Base-by-base conservation (phyloP, 2,797 vertebrate genomes). In the Cetoscarus ocellatus region DNA sequence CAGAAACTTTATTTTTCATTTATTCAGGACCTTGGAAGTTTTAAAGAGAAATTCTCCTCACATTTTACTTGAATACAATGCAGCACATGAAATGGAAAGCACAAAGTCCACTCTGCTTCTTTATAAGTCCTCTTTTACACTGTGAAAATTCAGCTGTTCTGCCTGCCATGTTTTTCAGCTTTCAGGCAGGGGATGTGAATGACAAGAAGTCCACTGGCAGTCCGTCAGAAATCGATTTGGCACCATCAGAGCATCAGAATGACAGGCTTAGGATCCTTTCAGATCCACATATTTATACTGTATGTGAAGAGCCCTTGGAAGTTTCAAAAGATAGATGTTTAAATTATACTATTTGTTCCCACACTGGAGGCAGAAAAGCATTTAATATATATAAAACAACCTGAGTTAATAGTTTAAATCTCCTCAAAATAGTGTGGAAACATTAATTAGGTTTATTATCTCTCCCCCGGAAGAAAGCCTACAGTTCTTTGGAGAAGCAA, bases 211-310 rank as follows among this genome's bases (percentile, higher is more conserved):
- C 51, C 27, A 75, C 89, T 87, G 82, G 75, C 82, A 79, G 78
- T 79, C 73, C 80, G 83, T 77, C 79, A 83, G 73, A 84, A 92
- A 90, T 90, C 4, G 50, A 92, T 92, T 92, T 86, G 72, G 82
- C 75, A 84, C 71, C 74, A 88, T 87, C 59, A 75, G 80, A 75
- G 81, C 74, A 74, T 90, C 86, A 84, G 52, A 72, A 63, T 75
- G 73, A 80, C 62, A 87, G 73, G 73, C 69, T 85, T 72, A 67
- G 64, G 54, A 75, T 76, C 73, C 57, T 77, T 81, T 86, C 57
- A 83, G 27, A 40, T 67, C 65, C 42, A 49, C 11, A 27, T 55
- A 36, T 14, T 77, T 44, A 34, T 51, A 67, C 47, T 70, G 54
- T 62, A 77, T 61, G 35, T 61, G 64, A 53, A 19, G 49, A 75